Conservation (phyloP, 2,113 vertebrate genomes). For the Notothenia rossii region DNA sequence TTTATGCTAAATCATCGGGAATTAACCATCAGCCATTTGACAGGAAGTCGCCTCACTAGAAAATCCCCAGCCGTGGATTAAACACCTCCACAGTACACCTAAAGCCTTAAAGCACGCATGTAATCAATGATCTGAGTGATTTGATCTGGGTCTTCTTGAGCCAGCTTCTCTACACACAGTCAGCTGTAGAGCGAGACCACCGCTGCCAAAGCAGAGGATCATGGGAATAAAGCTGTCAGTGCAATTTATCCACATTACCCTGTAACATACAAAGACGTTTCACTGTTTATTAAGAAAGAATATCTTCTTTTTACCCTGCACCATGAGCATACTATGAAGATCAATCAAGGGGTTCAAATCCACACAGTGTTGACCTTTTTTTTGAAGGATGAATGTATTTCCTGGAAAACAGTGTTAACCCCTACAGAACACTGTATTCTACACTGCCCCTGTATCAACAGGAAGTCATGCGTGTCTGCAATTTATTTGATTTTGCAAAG, state of each 20-base stretch:
- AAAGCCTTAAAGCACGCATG: constrained; percentile 19
- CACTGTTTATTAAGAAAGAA: constrained; percentile 20
- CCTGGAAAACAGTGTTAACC: constrained; percentile 24
- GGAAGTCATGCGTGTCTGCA: constrained; percentile 18
- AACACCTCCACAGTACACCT: constrained; percentile 4
- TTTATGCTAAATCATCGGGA: constrained; percentile 66
- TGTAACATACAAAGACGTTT: constrained; percentile 23
- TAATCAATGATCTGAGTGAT: constrained; percentile 36
- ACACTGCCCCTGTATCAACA: constrained; percentile 1
- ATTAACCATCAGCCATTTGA: constrained; percentile 49
- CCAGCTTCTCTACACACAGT: constrained; percentile 17
- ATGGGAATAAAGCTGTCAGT: constrained; percentile 33
- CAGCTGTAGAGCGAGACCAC: constrained; percentile 7
- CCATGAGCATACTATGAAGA: background rate
- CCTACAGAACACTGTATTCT: background rate
- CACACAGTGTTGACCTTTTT: constrained; percentile 9
- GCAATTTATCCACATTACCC: constrained; percentile 29
- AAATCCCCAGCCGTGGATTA: constrained; percentile 28
- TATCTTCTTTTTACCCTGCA: background rate
- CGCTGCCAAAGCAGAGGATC: constrained; percentile 44
- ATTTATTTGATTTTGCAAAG: constrained; percentile 36
- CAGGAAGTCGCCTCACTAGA: constrained; percentile 8
- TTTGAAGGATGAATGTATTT: constrained; percentile 13
- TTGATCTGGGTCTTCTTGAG: constrained; percentile 24
- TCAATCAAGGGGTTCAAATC: background rate